Conservation (phyloP, 2,113 vertebrate species). For the Rhabdomys dilectus region DNA sequence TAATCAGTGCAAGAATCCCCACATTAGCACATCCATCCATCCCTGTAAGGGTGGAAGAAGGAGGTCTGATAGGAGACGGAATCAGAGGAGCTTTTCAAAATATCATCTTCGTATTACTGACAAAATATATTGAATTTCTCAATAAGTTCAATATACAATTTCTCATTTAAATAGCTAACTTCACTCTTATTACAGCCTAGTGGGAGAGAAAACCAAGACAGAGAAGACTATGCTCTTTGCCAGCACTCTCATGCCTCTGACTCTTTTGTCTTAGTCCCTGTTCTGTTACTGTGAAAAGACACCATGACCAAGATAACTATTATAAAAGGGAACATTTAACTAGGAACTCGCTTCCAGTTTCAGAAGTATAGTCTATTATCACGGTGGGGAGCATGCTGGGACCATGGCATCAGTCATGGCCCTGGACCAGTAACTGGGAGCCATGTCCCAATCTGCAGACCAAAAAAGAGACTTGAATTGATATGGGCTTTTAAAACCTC, state of each 20-base stretch:
- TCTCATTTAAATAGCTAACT: not conserved
- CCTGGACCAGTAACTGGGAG: not conserved
- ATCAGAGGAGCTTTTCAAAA: not conserved
- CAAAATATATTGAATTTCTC: constrained; percentile 31
- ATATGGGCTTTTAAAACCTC: not conserved
- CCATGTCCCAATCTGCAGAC: not conserved
- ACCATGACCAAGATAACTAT: not conserved
- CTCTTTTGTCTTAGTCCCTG: not conserved
- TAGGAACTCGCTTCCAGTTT: not conserved
- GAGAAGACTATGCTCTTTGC: not conserved
- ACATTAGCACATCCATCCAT: not conserved
- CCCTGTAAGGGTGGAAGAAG: not conserved
- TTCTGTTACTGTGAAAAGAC: not conserved
- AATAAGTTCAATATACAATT: not conserved
- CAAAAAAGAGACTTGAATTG: not conserved
- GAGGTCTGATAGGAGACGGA: not conserved
- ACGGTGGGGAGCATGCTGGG: not conserved
- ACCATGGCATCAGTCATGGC: not conserved
- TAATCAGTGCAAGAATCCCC: not conserved
- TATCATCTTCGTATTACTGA: not conserved
- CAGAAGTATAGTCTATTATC: not conserved
- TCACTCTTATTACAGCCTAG: not conserved
- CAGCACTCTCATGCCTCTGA: not conserved
- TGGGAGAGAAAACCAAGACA: not conserved
- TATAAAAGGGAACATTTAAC: not conserved